These are phyloP conservation scores for Darevskia mixta DNA, from an alignment of 2,797 vertebrate species.

Conservation along the genomic window DNA sequence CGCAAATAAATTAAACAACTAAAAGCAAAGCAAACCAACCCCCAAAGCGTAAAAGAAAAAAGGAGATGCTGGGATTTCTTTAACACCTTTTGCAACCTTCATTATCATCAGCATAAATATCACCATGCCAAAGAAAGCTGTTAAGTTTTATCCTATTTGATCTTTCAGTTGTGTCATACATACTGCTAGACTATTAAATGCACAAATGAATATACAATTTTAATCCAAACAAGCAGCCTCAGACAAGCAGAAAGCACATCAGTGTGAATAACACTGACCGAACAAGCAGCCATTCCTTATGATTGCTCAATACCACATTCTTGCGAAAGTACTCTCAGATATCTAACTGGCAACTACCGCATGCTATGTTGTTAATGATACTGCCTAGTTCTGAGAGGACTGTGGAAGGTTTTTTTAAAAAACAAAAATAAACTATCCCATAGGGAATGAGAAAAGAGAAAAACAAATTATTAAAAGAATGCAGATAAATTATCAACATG, in stretches of 20 bases:
- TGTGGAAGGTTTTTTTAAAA: constrained; percentile 24
- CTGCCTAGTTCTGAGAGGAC: constrained; percentile 54
- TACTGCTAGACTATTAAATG: constrained; percentile 44
- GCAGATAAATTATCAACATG: constrained; percentile 68
- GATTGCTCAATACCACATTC: constrained; percentile 56
- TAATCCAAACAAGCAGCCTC: constrained; percentile 46
- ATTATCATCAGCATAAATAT: constrained; percentile 53
- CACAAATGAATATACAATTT: constrained; percentile 43
- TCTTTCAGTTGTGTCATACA: constrained; percentile 66
- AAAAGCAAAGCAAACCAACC: background rate
- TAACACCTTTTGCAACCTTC: constrained; percentile 25
- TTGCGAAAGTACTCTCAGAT: constrained; percentile 46
- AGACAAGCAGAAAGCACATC: constrained; percentile 61
- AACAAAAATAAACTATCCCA: constrained; percentile 15
- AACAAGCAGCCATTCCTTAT: constrained; percentile 45
- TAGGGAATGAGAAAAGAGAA: constrained; percentile 64
- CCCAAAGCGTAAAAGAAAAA: constrained; percentile 40
- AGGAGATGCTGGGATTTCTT: constrained; percentile 47
- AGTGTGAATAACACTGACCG: constrained; percentile 30
- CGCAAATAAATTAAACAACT: background rate
- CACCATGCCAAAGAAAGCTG: constrained; percentile 52
- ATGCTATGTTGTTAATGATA: constrained; percentile 70
- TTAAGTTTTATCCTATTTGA: constrained; percentile 54
- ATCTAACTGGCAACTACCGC: constrained; percentile 64
- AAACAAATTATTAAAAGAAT: constrained; percentile 63